These are phyloP conservation scores for Passer montanus DNA, from an alignment of 2,113 vertebrate genomes.

Conservation along the genomic window DNA sequence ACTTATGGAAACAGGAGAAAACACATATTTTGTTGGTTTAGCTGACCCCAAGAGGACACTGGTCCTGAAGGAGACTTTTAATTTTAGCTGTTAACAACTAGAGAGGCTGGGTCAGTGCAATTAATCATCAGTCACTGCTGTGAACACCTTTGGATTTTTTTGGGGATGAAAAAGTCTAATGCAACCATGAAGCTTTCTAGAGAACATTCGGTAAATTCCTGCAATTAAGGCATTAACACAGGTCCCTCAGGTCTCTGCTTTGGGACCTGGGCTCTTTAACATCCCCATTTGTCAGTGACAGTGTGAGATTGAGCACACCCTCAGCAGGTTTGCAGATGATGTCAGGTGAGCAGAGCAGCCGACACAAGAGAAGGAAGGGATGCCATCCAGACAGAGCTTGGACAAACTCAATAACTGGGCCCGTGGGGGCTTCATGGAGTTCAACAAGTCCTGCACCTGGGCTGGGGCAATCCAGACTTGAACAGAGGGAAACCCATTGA, in stretches of 20 bases:
- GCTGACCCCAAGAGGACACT: not conserved
- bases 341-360: not conserved
- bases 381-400: not conserved
- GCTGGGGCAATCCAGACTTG: not conserved
- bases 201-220: not conserved
- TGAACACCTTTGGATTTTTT: not conserved
- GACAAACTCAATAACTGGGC: not conserved
- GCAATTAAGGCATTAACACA: not conserved
- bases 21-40: not conserved
- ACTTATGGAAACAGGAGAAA: not conserved
- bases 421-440: not conserved
- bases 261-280: not conserved
- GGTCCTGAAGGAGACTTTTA: not conserved
- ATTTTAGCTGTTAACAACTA: not conserved
- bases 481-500: not conserved
- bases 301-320: rapidly evolving
- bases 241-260: not conserved
- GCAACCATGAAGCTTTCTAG: not conserved
- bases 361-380: not conserved
- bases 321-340: not conserved
- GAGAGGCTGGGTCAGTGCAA: not conserved
- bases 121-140: not conserved
- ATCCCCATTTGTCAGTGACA: not conserved
- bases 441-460: not conserved
- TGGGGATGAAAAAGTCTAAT: not conserved